Base-by-base conservation (phyloP, 2,888 invertebrate species). In the Mesochorus sp. region DNA sequence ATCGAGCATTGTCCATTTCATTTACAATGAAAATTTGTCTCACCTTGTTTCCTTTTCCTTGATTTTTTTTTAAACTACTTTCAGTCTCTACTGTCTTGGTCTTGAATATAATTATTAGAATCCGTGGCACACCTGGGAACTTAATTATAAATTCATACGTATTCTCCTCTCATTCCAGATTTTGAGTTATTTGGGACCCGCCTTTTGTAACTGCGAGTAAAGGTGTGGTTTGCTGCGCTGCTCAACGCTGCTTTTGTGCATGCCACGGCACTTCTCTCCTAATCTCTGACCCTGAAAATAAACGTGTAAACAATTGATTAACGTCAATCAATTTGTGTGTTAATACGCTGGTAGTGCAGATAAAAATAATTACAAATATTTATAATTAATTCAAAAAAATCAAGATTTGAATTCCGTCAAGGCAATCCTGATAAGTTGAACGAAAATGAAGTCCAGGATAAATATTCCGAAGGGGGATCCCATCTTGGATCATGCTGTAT, bases 261-360 rank as follows among this genome's bases (percentile, higher is more conserved):
- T 90, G 90, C 90, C 91, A 91, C 91, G 91, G 91, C 81, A 88
- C 89, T 87, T 87, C 86, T 87, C 85, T 91, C 88, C 91, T 91
- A 91, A 91, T 91, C 90, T 83, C 90, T 88, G 79, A 89, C 89
- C 86, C 91, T 91, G 84, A 26, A 88, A 86, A 19, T 61, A 17
- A 55, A 70, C 34, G 51, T 55, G 1, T 12, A 55, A 49, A 49
- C 12, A 4, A 21, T 26, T 44, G 47, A 31, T 59, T 51, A 28
- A 24, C 34, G 1, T 49, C 8, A 0, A 10, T 12, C 10, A 2
- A 1, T 21, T 55, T 34, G 37, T 4, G 12, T 42, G 26, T 44
- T 31, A n/a, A n/a, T n/a, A n/a, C n/a, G n/a, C n/a, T 53, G n/a
- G 4, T n/a, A 10, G 49, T n/a, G 8, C 14, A 4, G 42, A 70